Evolutionary conservation across 2,113 vertebrate species (phyloP), one percentile per base, ranked within the genome.

Genomic region (Mormyrus lacerda): DNA sequence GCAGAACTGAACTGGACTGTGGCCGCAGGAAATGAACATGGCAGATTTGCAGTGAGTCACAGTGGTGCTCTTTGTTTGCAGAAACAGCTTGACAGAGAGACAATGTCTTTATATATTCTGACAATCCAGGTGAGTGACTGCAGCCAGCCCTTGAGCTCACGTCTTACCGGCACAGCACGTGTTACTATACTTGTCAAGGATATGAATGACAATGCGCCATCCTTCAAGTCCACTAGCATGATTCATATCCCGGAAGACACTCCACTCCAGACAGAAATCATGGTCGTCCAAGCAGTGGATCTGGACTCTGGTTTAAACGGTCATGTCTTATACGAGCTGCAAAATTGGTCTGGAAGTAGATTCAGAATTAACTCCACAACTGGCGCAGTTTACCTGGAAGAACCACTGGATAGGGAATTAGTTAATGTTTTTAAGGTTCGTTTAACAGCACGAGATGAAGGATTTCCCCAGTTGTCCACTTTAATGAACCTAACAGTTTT

Each of bases 131-230:
- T 94, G 8, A 94, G 17, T 50, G 95, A 96, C 91, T 91, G 90
- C 21, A 90, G 90, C 83, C 89, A 90, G 89, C 92, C 93, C 9
- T 85, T 1, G 24, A 90, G 92, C 44, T 88, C 88, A 55, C 93
- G 91, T 51, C 92, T 96, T 73, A 95, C 93, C 90, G 93, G 93
- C 91, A 94, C 93, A 4, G 91, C 91, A 0, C 53, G 31, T 50
- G 90, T 95, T 17, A 82, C 84, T 7, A 61, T 96, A 73, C 51
- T 91, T 8, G 91, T 94, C n/a, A 87, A 91, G 19, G 95, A 96
- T 85, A 90, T 95, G 84, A 96, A 96, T 35, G 96, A 96, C 92
- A 96, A 96, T 39, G 88, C 93, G 6, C 96, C 96, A 0, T 5
- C 89, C 79, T 95, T 96, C 87, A 89, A 91, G 50, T 95, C 95